A percentile compares a stretch with the other conserved stretches of the same genome.
Conservation (phyloP, 1,140 invertebrate species). For the Musca domestica region DNA sequence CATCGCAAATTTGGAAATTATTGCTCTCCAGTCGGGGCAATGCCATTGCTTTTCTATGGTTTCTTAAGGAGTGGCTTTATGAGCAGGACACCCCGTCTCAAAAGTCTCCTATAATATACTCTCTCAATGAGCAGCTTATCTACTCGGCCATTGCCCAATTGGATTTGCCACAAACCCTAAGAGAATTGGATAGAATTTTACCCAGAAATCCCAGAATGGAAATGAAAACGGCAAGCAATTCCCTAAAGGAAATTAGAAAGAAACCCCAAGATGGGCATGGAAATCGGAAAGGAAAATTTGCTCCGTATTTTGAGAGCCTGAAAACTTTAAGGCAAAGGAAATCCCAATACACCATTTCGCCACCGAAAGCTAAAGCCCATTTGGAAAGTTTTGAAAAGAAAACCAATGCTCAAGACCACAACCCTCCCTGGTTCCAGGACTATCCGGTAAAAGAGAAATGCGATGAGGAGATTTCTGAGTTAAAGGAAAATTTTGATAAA, state of each 20-base stretch:
- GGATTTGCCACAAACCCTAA: conserved; percentile 37
- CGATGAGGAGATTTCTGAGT: conserved; percentile 15
- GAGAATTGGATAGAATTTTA: conserved; percentile 35
- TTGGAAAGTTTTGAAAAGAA: background rate
- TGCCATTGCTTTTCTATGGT: conserved; percentile 47
- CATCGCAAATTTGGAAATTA: conserved; percentile 30
- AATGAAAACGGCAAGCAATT: background rate
- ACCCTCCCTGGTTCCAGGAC: conserved; percentile 21
- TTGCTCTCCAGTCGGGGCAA: conserved; percentile 42
- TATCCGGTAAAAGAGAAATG: background rate
- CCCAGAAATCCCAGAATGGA: conserved; percentile 25
- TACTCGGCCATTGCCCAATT: conserved; percentile 40
- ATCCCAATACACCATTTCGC: background rate
- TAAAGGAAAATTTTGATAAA: background rate
- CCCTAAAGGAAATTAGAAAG: background rate
- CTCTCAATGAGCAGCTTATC: conserved; percentile 40
- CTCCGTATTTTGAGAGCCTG: conserved; percentile 21
- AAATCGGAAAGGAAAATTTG: background rate
- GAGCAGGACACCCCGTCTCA: conserved; percentile 1
- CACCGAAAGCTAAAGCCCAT: background rate
- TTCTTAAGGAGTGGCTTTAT: conserved; percentile 42
- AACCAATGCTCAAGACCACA: conserved; percentile 8
- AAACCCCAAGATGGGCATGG: background rate
- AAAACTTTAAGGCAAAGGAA: background rate
- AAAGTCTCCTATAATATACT: conserved; percentile 1